These are phyloP conservation scores for Neopipo cinnamomea DNA, from an alignment of 2,113 vertebrate genomes.

Conservation along the genomic window DNA sequence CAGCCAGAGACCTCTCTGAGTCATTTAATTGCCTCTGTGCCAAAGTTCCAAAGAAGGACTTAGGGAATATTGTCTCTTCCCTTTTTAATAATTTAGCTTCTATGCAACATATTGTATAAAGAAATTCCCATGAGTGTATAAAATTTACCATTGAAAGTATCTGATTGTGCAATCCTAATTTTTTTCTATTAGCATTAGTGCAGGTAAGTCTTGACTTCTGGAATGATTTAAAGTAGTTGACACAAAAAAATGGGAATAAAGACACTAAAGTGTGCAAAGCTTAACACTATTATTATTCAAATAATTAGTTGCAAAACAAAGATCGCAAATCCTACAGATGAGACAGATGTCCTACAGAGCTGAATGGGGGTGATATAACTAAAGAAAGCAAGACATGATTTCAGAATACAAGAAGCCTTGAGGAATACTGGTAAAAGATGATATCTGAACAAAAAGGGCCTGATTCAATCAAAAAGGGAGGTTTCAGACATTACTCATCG, in stretches of 20 bases:
- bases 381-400: background rate
- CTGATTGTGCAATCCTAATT: background rate
- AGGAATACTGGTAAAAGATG: background rate
- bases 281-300: background rate
- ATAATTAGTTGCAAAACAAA: background rate
- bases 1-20: background rate
- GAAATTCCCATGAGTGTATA: background rate
- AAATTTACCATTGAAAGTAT: background rate
- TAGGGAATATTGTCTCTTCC: background rate
- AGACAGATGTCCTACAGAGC: background rate
- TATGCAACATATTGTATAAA: background rate
- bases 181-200: background rate
- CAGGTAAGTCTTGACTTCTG: background rate
- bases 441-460: background rate
- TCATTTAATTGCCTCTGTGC: background rate
- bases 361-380: background rate
- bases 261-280: background rate
- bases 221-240: background rate
- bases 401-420: background rate
- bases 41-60: background rate
- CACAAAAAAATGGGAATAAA: background rate
- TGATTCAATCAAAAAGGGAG: background rate
- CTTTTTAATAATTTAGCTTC: slow-evolving; percentile 4
- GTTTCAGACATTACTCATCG: background rate
- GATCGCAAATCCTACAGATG: background rate